Evolutionary conservation across 2,797 vertebrate genomes (phyloP), one percentile per base, ranked within the genome.

Genomic region (Hirundo rustica): DNA sequence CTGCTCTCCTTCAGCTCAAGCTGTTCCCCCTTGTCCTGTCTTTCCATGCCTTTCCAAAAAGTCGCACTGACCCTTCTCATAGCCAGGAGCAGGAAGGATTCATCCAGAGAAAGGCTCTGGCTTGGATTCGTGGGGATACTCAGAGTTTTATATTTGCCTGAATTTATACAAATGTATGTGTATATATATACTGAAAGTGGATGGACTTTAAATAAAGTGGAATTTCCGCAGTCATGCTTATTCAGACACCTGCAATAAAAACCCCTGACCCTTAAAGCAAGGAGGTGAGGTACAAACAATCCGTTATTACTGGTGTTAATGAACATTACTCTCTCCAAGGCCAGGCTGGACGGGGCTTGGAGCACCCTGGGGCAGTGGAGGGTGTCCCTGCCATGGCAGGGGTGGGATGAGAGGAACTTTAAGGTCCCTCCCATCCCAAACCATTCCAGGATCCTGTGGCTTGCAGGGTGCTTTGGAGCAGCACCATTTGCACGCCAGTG

Each of bases 361-460:
- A 61, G 26, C 36, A 44, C 0, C 13, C 66, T 42, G 78, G 45
- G 36, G 13, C 1, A 6, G 21, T 60, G 25, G 36, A 3, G 51
- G 19, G 15, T 19, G 77, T 48, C 62, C 18, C 42, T 48, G 51
- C 27, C 8, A 10, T 6, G 53, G 62, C 22, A 40, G 30, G 36
- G 16, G 8, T 29, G 65, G 16, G 4, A 25, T 16, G 45, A 20
- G 45, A 51, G 21, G 20, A 58, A 5, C 9, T 68, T 42, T 10
- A 14, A 3, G 10, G 10, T 50, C 36, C 13, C 26, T 65, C 25
- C n/a, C 30, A 5, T 19, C 12, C 21, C 25, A 42, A 34, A 13
- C 4, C 54, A 16, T 4, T 8, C 4, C 16, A 18, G 65, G 45
- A 8, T n/a, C 10, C 65, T 11, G 2, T 9, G 64, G 1, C 18